Conservation (phyloP, 2,113 vertebrate species). For the Apeltes quadracus region DNA sequence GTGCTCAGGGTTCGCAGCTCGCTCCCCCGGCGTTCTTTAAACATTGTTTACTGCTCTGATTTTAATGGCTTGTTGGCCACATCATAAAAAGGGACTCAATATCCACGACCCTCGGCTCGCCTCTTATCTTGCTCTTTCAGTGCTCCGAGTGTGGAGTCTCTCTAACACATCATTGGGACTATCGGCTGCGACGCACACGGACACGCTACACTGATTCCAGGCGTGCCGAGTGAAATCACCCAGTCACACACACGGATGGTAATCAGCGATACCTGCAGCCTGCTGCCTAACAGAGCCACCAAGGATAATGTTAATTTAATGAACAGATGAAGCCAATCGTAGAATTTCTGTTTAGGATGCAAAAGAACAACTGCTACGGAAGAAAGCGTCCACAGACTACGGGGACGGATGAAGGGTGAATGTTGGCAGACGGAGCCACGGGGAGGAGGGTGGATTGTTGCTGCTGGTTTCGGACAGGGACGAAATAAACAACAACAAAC, state of each 20-base stretch:
- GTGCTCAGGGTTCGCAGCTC: conserved; percentile 38
- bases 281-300: conserved; percentile 27
- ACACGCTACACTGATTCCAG: conserved; percentile 53
- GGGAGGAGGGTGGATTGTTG: conserved; percentile 33
- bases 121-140: conserved; percentile 69
- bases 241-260: conserved; percentile 30
- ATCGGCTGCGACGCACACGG: conserved; percentile 51
- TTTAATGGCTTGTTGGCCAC: conserved; percentile 74
- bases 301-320: conserved; percentile 51
- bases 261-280: conserved; percentile 54
- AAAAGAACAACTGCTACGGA: conserved; percentile 1
- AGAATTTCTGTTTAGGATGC: conserved; percentile 31
- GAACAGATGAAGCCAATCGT: conserved; percentile 40
- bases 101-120: conserved; percentile 59
- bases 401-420: conserved; percentile 35
- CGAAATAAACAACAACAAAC: no score
- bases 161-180: conserved; percentile 55
- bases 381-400: not conserved
- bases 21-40: conserved; percentile 60
- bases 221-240: conserved; percentile 47
- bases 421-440: conserved; percentile 20
- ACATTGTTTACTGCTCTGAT: conserved; percentile 69
- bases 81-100: conserved; percentile 68
- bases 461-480: no score
- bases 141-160: conserved; percentile 20